Base-by-base conservation (phyloP, 1,140 invertebrate genomes). In the Caenorhabditis remanei region DNA sequence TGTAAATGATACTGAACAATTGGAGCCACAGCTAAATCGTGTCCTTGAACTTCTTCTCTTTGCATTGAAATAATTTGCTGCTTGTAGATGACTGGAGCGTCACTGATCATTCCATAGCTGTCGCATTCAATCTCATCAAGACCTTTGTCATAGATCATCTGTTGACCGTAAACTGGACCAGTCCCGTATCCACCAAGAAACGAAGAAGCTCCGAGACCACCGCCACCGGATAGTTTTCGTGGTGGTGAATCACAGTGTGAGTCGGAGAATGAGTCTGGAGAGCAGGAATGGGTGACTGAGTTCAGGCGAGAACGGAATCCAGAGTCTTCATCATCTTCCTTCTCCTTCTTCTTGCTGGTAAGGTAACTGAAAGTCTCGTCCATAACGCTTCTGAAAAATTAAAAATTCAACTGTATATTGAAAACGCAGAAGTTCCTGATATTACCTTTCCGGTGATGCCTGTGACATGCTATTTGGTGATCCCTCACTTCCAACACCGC, bases 281-380 rank as follows among this genome's bases (percentile, higher is more conserved):
- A 79, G 71, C 71, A 79, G n/a, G 71, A 79, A 79, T 79, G 71
- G n/a, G 71, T 79, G n/a, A 79, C 85, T 24, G 86, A 88, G 65
- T 87, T 89, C 19, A 89, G 55, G 46, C 88, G 84, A 48, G 56
- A 83, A 50, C 88, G 83, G 88, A 89, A 89, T 43, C 88, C 88
- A 40, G 65, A 83, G 24, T 89, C 88, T 48, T 88, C 88, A 53
- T 89, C 88, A 83, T 89, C 88, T 21, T 89, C 88, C 53, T 88
- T 89, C 67, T 84, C 83, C 55, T 85, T 87, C 75, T 85, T 85
- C 84, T 85, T 88, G 19, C 61, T 11, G 21, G 21, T 46, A n/a
- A 87, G 9, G 24, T 63, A 79, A 24, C 71, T 71, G 79, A 48
- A 87, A 0, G 82, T n/a, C 16, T 87, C 86, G 3, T 79, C 86